Conservation (phyloP, 2,113 vertebrate genomes). For the Dermatemys mawii region DNA sequence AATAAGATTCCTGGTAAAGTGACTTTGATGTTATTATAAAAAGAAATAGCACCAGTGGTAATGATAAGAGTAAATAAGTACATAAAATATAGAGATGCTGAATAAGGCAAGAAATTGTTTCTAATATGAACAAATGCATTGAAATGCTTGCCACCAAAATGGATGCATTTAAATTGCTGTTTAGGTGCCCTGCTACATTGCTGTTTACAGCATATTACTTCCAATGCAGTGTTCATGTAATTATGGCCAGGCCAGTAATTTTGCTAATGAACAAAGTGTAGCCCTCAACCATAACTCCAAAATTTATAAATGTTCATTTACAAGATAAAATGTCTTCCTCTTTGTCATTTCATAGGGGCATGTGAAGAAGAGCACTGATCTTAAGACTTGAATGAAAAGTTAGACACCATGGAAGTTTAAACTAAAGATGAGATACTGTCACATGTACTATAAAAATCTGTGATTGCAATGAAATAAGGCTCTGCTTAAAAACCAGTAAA, state of each 20-base stretch:
- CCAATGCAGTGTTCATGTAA: conserved; percentile 52
- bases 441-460: not conserved
- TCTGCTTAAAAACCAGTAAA: not conserved
- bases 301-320: conserved; percentile 30
- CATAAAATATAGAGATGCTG: conserved; percentile 19
- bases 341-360: conserved; percentile 8
- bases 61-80: conserved; percentile 45
- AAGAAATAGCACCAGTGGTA: not conserved
- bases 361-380: not conserved
- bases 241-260: conserved; percentile 42
- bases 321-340: not conserved
- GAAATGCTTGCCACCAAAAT: conserved; percentile 40
- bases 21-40: conserved; percentile 38
- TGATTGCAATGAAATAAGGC: not conserved
- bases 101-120: conserved; percentile 37
- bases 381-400: conserved; percentile 35
- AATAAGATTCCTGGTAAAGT: conserved; percentile 26
- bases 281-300: conserved; percentile 17
- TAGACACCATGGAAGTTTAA: conserved; percentile 12
- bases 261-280: conserved; percentile 56
- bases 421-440: conserved; percentile 32
- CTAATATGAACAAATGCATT: conserved; percentile 39
- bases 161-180: conserved; percentile 58
- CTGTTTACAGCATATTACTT: conserved; percentile 26
- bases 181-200: conserved; percentile 10